phyloP scores from a whole-genome alignment of 2,888 invertebrate genomes.

The Agrochola lota region DNA sequence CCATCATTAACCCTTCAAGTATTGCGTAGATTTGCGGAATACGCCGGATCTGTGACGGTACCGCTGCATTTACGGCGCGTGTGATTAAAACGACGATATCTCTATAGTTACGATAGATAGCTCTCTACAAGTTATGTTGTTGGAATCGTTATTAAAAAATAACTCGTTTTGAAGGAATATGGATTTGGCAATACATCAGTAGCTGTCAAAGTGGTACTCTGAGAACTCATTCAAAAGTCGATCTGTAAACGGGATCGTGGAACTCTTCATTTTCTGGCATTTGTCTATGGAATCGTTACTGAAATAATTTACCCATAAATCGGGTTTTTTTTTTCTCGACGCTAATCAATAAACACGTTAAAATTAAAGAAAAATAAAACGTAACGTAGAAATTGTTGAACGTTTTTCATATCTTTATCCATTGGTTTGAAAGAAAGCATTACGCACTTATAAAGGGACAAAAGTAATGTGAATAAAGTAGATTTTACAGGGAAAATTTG shows the following conservation, averaged over 20 bases:
- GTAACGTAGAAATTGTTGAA: not conserved
- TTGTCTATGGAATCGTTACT: conserved; percentile 29
- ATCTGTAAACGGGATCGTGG: not conserved
- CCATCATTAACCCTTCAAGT: too few species aligned
- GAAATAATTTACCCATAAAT: not conserved
- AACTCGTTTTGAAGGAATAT: not conserved
- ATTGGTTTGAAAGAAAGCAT: not conserved
- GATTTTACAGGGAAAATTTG: not conserved
- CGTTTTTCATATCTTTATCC: fast-evolving
- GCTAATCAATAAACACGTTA: too few species aligned
- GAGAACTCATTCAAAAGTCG: not conserved
- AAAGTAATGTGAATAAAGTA: not conserved
- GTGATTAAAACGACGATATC: too few species aligned
- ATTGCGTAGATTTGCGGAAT: too few species aligned
- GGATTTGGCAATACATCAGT: not conserved
- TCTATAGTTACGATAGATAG: too few species aligned
- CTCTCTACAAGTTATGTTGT: too few species aligned
- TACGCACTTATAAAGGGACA: fast-evolving
- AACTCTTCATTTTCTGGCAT: not conserved
- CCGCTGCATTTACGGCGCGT: too few species aligned
- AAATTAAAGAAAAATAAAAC: too few species aligned
- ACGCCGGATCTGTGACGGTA: too few species aligned
- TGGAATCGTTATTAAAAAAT: too few species aligned
- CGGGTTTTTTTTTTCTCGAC: not conserved
- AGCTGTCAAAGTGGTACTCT: conserved; percentile 8